Conservation (phyloP, 2,888 invertebrate species). For the Plebejus anna region DNA sequence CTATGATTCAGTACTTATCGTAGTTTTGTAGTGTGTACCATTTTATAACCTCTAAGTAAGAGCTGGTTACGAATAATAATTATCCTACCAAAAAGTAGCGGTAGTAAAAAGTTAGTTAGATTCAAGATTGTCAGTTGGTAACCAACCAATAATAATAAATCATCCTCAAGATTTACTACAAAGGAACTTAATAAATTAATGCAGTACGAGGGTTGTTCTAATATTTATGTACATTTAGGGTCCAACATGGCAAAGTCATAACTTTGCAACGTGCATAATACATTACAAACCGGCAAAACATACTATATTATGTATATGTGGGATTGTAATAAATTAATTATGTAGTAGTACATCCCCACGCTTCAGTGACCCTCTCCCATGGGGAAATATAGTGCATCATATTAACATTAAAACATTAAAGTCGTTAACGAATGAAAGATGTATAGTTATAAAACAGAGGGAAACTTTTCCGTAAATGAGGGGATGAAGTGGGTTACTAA, state of each 20-base stretch:
- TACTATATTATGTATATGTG: constrained; percentile 14
- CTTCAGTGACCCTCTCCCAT: constrained; percentile 9
- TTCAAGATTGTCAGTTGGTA: not conserved
- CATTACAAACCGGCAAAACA: constrained; percentile 5
- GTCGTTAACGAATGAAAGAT: not conserved
- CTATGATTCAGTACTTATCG: too few relatives aligned
- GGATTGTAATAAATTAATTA: constrained; percentile 25
- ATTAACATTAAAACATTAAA: not conserved
- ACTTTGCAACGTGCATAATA: not conserved
- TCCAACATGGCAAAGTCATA: not conserved
- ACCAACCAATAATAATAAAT: not conserved
- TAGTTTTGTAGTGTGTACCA: too few relatives aligned
- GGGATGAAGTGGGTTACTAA: too few relatives aligned
- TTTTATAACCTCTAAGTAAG: too few relatives aligned
- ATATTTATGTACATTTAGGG: constrained; percentile 17
- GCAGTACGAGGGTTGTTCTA: not conserved
- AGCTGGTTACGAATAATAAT: too few relatives aligned
- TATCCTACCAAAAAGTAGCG: too few relatives aligned
- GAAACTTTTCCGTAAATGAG: constrained; percentile 7
- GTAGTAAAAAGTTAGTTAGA: not conserved
- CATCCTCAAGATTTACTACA: not conserved
- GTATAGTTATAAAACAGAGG: not conserved
- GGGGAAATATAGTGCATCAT: not conserved
- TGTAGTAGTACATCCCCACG: not conserved
- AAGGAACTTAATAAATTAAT: constrained; percentile 8